Conservation (phyloP, 2,113 vertebrate genomes). For the Mugil cephalus region DNA sequence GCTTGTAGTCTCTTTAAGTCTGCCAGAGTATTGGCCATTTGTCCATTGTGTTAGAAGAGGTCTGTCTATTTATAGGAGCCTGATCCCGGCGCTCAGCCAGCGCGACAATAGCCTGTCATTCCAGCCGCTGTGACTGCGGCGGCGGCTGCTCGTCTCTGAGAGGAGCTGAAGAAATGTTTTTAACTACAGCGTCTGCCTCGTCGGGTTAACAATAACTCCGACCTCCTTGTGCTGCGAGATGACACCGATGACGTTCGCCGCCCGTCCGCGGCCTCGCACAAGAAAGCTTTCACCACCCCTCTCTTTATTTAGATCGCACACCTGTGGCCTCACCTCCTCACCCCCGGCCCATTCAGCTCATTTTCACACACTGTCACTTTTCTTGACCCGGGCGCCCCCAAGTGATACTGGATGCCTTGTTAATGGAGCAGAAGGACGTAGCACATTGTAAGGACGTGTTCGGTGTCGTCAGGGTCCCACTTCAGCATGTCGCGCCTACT, state of each 20-base stretch:
- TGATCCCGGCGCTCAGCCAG: conserved; percentile 52
- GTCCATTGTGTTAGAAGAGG: conserved; percentile 60
- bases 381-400: conserved; percentile 44
- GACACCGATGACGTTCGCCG: conserved; percentile 64
- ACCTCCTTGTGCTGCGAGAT: conserved; percentile 49
- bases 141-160: conserved; percentile 71
- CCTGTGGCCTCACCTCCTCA: conserved; percentile 28
- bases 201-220: conserved; percentile 59
- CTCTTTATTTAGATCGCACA: conserved; percentile 61
- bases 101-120: conserved; percentile 47
- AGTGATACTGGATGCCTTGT: conserved; percentile 52
- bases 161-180: conserved; percentile 56
- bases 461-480: conserved; percentile 28
- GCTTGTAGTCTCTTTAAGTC: conserved; percentile 19
- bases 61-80: conserved; percentile 74
- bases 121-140: conserved; percentile 68
- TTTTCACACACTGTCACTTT: conserved; percentile 69
- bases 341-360: conserved; percentile 40
- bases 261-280: conserved; percentile 32
- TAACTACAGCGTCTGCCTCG: conserved; percentile 44
- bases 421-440: conserved; percentile 49
- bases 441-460: conserved; percentile 66
- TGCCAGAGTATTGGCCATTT: conserved; percentile 52
- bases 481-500: conserved; percentile 57
- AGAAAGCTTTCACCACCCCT: conserved; percentile 40